Evolutionary conservation across 2,113 vertebrate genomes (phyloP), one percentile per base, ranked within the genome.

Genomic region (Melanostigma gelatinosum): DNA sequence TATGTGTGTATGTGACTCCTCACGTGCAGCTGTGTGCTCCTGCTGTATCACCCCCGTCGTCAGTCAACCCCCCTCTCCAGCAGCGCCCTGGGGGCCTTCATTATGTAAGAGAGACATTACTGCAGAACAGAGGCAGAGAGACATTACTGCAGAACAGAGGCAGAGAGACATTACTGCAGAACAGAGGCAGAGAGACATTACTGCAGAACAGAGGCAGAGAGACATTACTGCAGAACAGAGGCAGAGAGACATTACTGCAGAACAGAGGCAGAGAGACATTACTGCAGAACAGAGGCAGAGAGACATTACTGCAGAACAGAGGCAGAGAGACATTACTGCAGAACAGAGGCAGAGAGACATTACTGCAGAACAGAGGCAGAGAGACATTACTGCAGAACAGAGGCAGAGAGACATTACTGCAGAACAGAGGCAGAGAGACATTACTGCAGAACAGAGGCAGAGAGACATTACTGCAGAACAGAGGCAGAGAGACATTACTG

Each of bases 71-170:
- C 87, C 72, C 63, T 80, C 84, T 85, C 87, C 90, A 91, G 84
- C 86, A 79, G 82, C 4, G 66, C 91, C 92, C 90, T 82, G 86
- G 74, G 89, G 93, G 89, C 90, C 89, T 92, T 93, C 90, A 92
- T 94, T 94, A 94, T 93, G 91, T 93, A 94, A 94, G 91, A 92
- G 90, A 89, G 90, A 91, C 92, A 91, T 92, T 86, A 91, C 91
- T 91, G 92, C 91, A 89, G 89, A 93, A 90, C 75, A 85, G 83
- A 83, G 83, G 77, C 86, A 75, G 71, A 84, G 83, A 85, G 76
- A 81, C 80, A 83, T 85, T 83, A 73, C 89, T 88, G 87, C 87
- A 87, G 89, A 91, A 84, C 87, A 85, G 24, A 24, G 24, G 24
- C 24, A 24, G 24, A 24, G 24, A 24, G 24, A 24, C 24, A 24